A percentile compares a stretch with the other conserved stretches of the same genome.
These are phyloP conservation scores for Sphenopsis melanotis DNA, from an alignment of 2,797 vertebrate species.

Conservation along the genomic window DNA sequence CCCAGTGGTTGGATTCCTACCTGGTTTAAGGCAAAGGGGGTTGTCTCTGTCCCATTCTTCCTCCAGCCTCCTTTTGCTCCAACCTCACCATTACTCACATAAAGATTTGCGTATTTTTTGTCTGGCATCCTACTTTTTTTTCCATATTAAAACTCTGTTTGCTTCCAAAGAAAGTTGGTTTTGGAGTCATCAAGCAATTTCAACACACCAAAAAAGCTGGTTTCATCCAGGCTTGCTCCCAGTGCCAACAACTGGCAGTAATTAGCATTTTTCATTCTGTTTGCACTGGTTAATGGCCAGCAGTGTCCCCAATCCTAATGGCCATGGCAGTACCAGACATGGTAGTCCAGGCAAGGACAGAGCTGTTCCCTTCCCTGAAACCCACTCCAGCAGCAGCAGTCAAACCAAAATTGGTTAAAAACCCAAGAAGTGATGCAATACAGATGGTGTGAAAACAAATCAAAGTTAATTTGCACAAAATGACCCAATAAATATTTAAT, in stretches of 20 bases:
- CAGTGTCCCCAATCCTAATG: not conserved
- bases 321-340: not conserved
- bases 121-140: accelerated
- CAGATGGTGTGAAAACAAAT: accelerated
- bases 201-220: accelerated
- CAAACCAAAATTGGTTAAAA: not conserved
- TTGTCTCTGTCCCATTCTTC: not conserved
- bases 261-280: not conserved
- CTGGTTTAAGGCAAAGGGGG: not conserved
- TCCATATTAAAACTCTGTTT: not conserved
- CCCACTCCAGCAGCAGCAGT: not conserved
- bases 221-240: not conserved
- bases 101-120: not conserved
- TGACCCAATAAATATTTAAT: not conserved
- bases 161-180: not conserved
- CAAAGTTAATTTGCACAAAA: not conserved
- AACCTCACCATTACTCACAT: not conserved
- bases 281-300: not conserved
- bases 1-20: not conserved
- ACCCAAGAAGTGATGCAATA: not conserved
- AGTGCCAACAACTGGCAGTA: not conserved
- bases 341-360: not conserved
- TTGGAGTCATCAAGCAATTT: not conserved
- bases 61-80: not conserved
- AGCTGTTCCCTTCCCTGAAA: not conserved